A percentile compares a stretch with the other conserved stretches of the same genome.
Conservation (phyloP, 2,113 vertebrate genomes). For the Melospiza melodia region DNA sequence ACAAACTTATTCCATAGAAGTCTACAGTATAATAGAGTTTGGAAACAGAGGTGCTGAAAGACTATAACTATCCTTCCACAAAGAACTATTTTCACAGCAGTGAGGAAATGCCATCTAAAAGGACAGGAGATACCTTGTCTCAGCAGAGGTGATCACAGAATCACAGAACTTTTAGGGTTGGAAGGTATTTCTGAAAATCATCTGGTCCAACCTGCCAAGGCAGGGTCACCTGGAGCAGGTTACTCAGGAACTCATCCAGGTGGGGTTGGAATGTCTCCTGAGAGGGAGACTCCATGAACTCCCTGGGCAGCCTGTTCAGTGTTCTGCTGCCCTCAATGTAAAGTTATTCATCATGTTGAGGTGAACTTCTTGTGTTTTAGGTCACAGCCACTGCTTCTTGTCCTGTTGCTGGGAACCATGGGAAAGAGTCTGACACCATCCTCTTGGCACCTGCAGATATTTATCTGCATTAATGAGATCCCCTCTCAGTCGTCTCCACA, state of each 20-base stretch:
- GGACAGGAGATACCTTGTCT: background rate
- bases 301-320: background rate
- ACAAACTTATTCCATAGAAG: background rate
- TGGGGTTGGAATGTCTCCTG: background rate
- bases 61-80: background rate
- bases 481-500: background rate
- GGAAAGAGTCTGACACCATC: background rate
- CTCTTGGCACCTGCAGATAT: background rate
- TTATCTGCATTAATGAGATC: background rate
- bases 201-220: background rate
- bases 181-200: background rate
- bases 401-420: background rate
- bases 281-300: background rate
- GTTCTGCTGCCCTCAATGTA: background rate
- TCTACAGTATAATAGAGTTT: background rate
- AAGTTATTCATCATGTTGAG: background rate
- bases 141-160: background rate
- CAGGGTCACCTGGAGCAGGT: background rate
- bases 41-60: background rate
- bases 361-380: background rate
- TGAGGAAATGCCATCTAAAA: background rate
- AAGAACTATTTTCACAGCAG: background rate
- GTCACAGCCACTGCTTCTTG: rapidly evolving
- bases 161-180: background rate
- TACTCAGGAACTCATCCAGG: background rate